phyloP scores from a whole-genome alignment of 2,797 vertebrate genomes.

The Epinephelus awoara region DNA sequence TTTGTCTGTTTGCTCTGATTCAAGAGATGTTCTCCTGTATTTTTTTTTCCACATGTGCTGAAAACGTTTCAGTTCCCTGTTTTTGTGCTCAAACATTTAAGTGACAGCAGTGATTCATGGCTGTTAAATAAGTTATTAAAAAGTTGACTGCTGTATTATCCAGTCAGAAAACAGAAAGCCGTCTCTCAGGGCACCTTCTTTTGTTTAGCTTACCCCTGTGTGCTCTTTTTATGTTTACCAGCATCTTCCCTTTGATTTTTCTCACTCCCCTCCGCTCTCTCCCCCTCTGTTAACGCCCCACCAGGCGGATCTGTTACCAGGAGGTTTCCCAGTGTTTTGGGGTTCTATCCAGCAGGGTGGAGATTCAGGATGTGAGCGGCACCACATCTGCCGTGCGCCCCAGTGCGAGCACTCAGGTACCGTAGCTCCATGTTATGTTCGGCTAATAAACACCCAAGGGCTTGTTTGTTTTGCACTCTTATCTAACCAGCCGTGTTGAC shows the following conservation, averaged over 20 bases:
- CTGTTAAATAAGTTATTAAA: conserved; percentile 37
- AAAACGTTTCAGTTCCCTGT: not conserved
- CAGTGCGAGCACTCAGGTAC: conserved; percentile 98
- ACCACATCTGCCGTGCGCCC: conserved; percentile 94
- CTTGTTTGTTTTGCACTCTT: conserved; percentile 51
- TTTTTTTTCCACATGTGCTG: not conserved
- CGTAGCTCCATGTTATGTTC: conserved; percentile 2
- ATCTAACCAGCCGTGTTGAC: conserved; percentile 43
- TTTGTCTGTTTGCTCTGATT: conserved; percentile 12
- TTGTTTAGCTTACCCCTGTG: conserved; percentile 13
- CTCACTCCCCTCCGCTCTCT: not conserved
- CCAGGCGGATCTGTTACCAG: conserved; percentile 98
- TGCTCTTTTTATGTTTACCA: conserved; percentile 25
- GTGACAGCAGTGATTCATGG: not conserved
- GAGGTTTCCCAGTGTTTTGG: conserved; percentile 98
- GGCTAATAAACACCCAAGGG: conserved; percentile 43
- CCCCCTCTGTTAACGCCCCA: conserved; percentile 1
- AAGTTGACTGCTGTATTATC: not conserved
- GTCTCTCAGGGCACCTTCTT: conserved; percentile 7
- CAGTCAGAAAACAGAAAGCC: conserved; percentile 18
- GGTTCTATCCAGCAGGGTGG: conserved; percentile 95
- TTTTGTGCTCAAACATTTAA: conserved; percentile 2
- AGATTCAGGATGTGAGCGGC: conserved; percentile 96
- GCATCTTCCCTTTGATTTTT: not conserved
- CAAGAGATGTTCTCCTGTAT: not conserved